Evolutionary conservation across 2,888 invertebrate genomes (phyloP), one percentile per base, ranked within the genome.

Genomic region (Heliconius charithonia): DNA sequence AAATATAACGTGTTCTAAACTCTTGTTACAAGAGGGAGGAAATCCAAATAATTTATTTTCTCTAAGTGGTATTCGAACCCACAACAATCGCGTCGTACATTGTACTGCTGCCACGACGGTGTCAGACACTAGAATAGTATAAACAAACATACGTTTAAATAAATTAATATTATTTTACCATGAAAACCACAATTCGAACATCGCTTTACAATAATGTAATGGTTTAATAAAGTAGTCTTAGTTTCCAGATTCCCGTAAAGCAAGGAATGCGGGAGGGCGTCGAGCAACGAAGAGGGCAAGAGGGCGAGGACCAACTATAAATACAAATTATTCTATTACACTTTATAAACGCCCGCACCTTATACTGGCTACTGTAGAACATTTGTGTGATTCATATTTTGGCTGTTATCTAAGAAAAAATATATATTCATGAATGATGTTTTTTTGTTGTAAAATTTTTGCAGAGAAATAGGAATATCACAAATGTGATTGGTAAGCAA

Each of bases 251-350:
- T 92, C 89, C 88, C 85, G 90, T 89, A 89, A 90, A 90, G 82
- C 81, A 76, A 78, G 81, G 81, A 79, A 85, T 85, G 85, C 86
- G 86, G 87, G 86, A 87, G 85, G 83, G 83, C 82, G 82, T 29
- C 29, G 13, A 27, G 87, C 86, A 88, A 13, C 3, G 41, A 87
- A 87, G 88, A 85, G 83, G 85, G 83, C 80, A 82, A 88, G 87
- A 88, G 88, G 85, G 83, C 80, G 81, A 81, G 81, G 84, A 82
- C 79, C 83, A 81, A 80, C 86, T 84, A 91, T 91, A 91, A 91
- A 93, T 91, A 93, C 90, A 89, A 91, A 92, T 93, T 91, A 89
- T 90, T 87, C 84, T 85, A 89, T 90, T 90, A 81, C 79, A 74
- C 79, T 77, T 63, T 72, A 71, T 79, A 71, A 76, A 62, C 75